These are phyloP conservation scores for Natrix natrix DNA, from an alignment of 2,797 vertebrate species.

Conservation along the genomic window DNA sequence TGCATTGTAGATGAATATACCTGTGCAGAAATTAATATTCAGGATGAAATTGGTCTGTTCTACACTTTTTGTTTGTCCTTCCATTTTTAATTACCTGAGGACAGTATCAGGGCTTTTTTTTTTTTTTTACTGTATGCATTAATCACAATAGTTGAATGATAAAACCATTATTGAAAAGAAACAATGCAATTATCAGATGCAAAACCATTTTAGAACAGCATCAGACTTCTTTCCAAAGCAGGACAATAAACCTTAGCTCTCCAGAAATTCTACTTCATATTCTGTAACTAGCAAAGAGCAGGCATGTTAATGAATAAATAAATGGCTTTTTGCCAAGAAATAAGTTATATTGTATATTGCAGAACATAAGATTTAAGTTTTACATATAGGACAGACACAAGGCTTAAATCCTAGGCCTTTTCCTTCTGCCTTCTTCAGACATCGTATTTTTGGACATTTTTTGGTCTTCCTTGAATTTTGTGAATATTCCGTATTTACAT, in stretches of 20 bases:
- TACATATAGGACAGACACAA: neutral
- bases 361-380: neutral
- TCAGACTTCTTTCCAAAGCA: neutral
- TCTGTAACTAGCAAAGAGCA: neutral
- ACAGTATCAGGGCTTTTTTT: conserved; percentile 14
- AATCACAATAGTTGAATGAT: conserved; percentile 31
- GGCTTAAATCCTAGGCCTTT: neutral
- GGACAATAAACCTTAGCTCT: neutral
- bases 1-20: conserved; percentile 1
- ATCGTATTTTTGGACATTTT: neutral
- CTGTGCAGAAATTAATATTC: conserved; percentile 30
- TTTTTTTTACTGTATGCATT: conserved; percentile 35
- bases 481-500: neutral
- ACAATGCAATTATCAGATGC: conserved; percentile 30
- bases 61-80: conserved; percentile 29
- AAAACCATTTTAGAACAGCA: neutral
- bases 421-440: neutral
- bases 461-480: neutral
- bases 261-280: neutral
- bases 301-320: neutral
- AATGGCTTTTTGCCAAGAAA: neutral
- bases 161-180: conserved; percentile 45
- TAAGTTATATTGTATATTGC: neutral
- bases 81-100: conserved; percentile 16
- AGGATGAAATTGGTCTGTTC: conserved; percentile 11